Evolutionary conservation across 2,888 invertebrate species (phyloP).

Genomic region (Vesta saturnalis): DNA sequence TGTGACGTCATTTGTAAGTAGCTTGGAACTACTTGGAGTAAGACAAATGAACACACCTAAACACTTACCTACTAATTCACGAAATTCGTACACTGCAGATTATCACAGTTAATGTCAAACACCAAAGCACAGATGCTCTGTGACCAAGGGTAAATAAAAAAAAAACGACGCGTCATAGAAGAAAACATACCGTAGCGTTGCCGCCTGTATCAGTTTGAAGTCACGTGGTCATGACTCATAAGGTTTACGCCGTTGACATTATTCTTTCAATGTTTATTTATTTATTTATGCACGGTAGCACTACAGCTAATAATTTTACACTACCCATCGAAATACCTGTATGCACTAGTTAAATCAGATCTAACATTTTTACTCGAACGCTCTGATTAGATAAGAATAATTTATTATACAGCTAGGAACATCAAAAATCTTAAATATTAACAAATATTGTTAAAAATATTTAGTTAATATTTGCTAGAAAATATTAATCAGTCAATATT

Average conservation of each 20-base stretch:
- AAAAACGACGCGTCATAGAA: background rate
- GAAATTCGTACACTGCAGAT: background rate
- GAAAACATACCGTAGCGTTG: no score
- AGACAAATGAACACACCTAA: no score
- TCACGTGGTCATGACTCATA: background rate
- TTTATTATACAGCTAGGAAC: background rate
- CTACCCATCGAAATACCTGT: no score
- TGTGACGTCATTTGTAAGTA: no score
- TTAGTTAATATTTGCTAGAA: background rate
- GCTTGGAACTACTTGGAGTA: no score
- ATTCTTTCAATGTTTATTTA: no score
- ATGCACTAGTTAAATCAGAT: no score
- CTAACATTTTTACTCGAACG: background rate
- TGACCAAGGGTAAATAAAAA: background rate
- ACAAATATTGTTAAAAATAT: background rate
- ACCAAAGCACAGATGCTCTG: no score
- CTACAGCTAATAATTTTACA: no score
- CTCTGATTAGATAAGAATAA: background rate
- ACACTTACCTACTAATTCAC: background rate
- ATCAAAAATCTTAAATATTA: background rate
- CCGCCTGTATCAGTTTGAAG: background rate
- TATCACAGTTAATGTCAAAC: background rate
- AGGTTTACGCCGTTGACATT: background rate
- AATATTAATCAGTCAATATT: background rate
- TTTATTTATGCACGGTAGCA: no score